These are phyloP conservation scores for Squalus acanthias DNA, from an alignment of 2,797 vertebrate genomes.

Conservation along the genomic window DNA sequence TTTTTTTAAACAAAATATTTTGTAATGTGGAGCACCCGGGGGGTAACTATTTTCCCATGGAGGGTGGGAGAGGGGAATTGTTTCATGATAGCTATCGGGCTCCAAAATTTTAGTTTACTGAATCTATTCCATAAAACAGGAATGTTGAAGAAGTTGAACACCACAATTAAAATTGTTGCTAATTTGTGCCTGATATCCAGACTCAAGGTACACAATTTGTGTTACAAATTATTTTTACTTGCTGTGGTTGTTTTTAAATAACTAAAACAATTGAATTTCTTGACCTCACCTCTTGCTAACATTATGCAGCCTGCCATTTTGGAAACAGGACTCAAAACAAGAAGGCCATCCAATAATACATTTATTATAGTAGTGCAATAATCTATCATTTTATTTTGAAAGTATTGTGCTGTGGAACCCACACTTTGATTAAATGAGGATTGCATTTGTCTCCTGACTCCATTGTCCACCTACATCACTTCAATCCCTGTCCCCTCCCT, in stretches of 20 bases:
- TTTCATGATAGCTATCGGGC: not conserved
- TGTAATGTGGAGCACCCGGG: not conserved
- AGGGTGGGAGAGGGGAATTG: not conserved
- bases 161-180: not conserved
- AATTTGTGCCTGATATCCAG: not conserved
- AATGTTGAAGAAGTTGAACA: not conserved
- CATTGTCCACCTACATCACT: not conserved
- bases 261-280: not conserved
- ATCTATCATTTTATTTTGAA: not conserved
- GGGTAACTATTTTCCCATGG: not conserved
- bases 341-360: not conserved
- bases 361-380: not conserved
- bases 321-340: not conserved
- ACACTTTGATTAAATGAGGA: not conserved
- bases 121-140: not conserved
- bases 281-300: not conserved
- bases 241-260: not conserved
- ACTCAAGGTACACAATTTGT: not conserved
- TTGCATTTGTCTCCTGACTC: not conserved
- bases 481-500: not conserved
- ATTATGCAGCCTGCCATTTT: not conserved
- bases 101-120: not conserved
- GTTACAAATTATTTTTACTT: not conserved
- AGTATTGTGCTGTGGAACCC: not conserved
- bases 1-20: not conserved